Base-by-base conservation (phyloP, 2,888 invertebrate genomes). In the Drosophila sordidapex region DNA sequence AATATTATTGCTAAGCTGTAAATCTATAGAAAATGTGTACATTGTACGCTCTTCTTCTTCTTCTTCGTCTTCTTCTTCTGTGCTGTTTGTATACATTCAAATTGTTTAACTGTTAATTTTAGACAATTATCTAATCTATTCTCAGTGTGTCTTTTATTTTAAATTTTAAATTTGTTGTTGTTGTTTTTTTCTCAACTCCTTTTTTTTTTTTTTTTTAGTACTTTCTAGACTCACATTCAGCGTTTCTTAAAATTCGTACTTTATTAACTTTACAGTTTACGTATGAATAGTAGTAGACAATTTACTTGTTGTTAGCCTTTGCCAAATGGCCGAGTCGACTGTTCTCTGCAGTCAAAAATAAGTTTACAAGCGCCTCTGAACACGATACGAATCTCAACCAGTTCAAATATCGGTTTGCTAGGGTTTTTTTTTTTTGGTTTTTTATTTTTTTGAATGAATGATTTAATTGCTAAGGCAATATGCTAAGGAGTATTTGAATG, bases 241-340 rank as follows among this genome's bases (percentile, higher is more conserved):
- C 90, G 82, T 90, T 87, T 81, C 89, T 85, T 91, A 90, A 91
- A 89, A 89, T 91, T 89, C 91, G 89, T 90, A 90, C 79, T 80
- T 87, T 81, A 81, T 87, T 87, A 90, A 90, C 82, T 74, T 89
- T 77, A 87, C 76, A 74, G 82, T 72, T 90, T 88, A 90, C 90
- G 91, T 85, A 88, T 85, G 71, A 82, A 66, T 76, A 71, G 46
- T 62, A 57, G 48, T 69, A 65, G 62, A 79, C 52, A 79, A 67
- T 74, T 64, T 74, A 58, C 53, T 68, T 64, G 25, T 21, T 25
- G 57, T 54, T 70, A 59, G 48, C 49, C 49, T 48, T 65, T 65
- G 43, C 62, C 40, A 65, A 75, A 43, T 61, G 46, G 36, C 31
- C 67, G 52, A 61, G 48, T 51, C 10, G 46, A 68, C 58, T 62